Evolutionary conservation across 2,888 invertebrate species (phyloP).

Genomic region (Synanthedon vespiformis): DNA sequence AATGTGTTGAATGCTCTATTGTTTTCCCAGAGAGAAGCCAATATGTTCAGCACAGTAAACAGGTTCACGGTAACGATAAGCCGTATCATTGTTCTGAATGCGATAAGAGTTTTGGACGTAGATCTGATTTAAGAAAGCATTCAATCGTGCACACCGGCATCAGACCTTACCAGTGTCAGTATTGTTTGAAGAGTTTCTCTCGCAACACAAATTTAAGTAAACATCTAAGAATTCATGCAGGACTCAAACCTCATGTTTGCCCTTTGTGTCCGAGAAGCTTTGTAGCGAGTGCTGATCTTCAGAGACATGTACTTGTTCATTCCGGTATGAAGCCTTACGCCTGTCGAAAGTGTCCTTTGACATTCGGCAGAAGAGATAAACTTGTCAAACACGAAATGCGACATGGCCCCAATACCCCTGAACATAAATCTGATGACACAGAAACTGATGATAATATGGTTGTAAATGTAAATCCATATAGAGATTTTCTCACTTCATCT

Average conservation of each 20-base stretch:
- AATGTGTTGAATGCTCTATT: conserved; percentile 71
- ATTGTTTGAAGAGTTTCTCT: conserved; percentile 81
- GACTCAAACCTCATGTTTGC: conserved; percentile 79
- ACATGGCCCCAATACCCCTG: conserved; percentile 59
- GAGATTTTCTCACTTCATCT: conserved; percentile 57
- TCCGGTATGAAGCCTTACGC: conserved; percentile 75
- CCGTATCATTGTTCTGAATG: conserved; percentile 79
- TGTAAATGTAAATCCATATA: conserved; percentile 72
- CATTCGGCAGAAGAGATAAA: conserved; percentile 78
- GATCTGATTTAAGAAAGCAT: conserved; percentile 79
- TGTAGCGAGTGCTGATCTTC: conserved; percentile 75
- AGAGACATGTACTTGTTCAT: conserved; percentile 76
- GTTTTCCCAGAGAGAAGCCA: conserved; percentile 73
- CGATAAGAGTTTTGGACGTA: conserved; percentile 75
- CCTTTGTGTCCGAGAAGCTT: conserved; percentile 80
- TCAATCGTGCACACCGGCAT: conserved; percentile 83
- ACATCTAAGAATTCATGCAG: conserved; percentile 79
- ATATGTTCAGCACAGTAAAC: conserved; percentile 75
- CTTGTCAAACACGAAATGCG: conserved; percentile 74
- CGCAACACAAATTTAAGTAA: conserved; percentile 82
- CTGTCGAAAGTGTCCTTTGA: conserved; percentile 74
- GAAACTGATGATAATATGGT: conserved; percentile 65
- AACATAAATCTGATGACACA: conserved; percentile 30
- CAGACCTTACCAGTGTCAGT: conserved; percentile 78
- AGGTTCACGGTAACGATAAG: conserved; percentile 76